Percentiles rank a stretch among this genome's conserved stretches.
phyloP scores from a whole-genome alignment of 2,888 invertebrate species.

The Drosophila leonis region DNA sequence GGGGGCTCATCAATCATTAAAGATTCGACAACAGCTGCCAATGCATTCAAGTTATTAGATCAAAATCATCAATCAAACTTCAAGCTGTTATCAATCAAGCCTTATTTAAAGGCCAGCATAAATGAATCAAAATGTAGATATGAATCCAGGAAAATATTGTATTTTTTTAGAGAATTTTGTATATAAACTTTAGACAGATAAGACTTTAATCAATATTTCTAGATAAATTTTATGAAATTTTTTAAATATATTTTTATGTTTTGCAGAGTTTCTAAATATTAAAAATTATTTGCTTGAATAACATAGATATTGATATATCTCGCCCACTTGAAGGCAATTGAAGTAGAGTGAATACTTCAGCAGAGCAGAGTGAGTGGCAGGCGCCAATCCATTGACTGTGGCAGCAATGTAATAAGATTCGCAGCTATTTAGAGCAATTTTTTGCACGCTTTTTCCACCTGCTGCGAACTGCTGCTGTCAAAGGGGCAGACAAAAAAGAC shows the following conservation, averaged over 20 bases:
- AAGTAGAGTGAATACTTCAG: constrained; percentile 8
- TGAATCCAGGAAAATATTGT: not conserved
- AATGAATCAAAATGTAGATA: not conserved
- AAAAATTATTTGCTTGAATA: constrained; percentile 36
- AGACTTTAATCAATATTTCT: too few relatives aligned
- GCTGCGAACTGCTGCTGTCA: constrained; percentile 45
- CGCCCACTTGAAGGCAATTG: constrained; percentile 48
- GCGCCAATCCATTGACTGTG: constrained; percentile 9
- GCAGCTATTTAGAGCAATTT: constrained; percentile 67
- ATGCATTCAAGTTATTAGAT: constrained; percentile 13
- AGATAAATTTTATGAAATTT: too few relatives aligned
- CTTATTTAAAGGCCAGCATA: not conserved
- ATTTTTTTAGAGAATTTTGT: not conserved
- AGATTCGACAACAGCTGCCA: constrained; percentile 25
- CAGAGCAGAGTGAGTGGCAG: not conserved
- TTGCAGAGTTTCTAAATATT: not conserved
- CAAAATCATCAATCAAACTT: constrained; percentile 49
- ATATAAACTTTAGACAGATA: too few relatives aligned
- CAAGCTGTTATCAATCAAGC: constrained; percentile 49
- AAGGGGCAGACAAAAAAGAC: constrained; percentile 41
- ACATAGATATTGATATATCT: constrained; percentile 39
- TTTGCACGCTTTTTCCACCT: constrained; percentile 45
- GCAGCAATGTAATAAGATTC: constrained; percentile 62
- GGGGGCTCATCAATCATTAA: constrained; percentile 34
- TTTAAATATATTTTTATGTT: too few relatives aligned